A percentile compares a stretch with the other conserved stretches of the same genome.
Conservation (phyloP, 2,797 vertebrate species). For the Gephyroberyx darwinii region DNA sequence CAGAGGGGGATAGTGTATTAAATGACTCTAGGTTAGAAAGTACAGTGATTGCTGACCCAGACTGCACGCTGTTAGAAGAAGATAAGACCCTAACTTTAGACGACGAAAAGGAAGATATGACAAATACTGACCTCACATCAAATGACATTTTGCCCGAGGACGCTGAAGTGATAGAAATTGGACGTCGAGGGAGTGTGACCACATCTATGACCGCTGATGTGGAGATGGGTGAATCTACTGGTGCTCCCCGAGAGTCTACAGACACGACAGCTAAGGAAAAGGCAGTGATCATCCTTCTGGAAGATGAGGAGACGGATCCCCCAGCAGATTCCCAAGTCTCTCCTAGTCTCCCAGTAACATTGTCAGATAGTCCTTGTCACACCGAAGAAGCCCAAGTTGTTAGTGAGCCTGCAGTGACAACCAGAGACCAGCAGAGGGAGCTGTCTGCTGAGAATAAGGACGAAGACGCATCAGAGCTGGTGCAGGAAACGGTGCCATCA, state of each 20-base stretch:
- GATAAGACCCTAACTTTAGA: constrained; percentile 42
- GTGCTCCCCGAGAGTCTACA: background rate
- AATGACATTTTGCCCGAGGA: background rate
- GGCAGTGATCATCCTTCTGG: background rate
- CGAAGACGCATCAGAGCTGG: constrained; percentile 41
- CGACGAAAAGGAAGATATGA: constrained; percentile 3
- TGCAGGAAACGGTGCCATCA: constrained; percentile 58
- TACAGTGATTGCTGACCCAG: constrained; percentile 55
- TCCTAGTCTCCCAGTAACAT: background rate
- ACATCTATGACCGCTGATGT: constrained; percentile 3
- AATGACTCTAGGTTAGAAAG: constrained; percentile 62
- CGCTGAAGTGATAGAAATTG: background rate
- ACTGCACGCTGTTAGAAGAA: constrained; percentile 67
- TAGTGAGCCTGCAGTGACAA: constrained; percentile 52
- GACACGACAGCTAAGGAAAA: background rate
- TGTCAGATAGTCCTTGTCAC: background rate
- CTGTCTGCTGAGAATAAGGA: constrained; percentile 44
- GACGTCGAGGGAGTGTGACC: constrained; percentile 10
- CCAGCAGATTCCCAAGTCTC: background rate
- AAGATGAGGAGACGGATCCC: constrained; percentile 5
- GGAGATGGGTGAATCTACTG: constrained; percentile 6
- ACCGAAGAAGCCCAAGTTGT: background rate
- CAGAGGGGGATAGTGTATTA: constrained; percentile 32
- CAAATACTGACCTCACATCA: background rate
- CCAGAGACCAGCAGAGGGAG: constrained; percentile 72